These are phyloP conservation scores for Scaptomyza cyrtandrae DNA, from an alignment of 2,888 invertebrate species.

Conservation along the genomic window DNA sequence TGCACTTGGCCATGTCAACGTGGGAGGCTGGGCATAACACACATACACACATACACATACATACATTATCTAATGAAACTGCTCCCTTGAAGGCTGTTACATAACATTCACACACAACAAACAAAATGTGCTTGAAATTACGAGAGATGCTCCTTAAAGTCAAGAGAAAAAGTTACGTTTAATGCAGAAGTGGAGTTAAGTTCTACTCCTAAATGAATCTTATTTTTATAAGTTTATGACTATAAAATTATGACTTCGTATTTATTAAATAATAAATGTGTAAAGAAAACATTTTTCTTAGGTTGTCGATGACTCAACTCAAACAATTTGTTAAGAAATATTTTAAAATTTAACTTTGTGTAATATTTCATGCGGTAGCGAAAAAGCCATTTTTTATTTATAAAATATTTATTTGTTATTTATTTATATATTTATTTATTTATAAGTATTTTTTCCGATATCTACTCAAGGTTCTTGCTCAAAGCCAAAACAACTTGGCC, in stretches of 20 bases:
- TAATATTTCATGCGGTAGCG: neutral
- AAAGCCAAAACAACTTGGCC: neutral
- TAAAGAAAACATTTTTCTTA: too few relatives aligned
- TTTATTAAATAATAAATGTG: too few relatives aligned
- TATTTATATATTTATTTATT: neutral
- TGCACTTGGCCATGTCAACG: slow-evolving; percentile 37
- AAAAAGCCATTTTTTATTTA: too few relatives aligned
- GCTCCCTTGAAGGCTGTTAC: slow-evolving; percentile 37
- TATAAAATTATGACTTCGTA: too few relatives aligned
- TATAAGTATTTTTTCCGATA: slow-evolving; percentile 1
- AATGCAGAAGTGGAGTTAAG: neutral
- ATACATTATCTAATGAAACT: slow-evolving; percentile 16
- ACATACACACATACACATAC: neutral
- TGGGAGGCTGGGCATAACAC: slow-evolving; percentile 35
- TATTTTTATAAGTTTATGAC: too few relatives aligned
- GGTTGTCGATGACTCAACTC: too few relatives aligned
- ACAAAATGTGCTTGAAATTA: slow-evolving; percentile 13
- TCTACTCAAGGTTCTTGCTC: neutral
- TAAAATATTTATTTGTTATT: neutral
- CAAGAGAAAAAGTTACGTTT: neutral
- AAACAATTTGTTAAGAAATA: neutral
- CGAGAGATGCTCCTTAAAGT: neutral
- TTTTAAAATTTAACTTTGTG: too few relatives aligned
- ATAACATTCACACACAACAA: slow-evolving; percentile 15
- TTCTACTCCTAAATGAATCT: too few relatives aligned